These are phyloP conservation scores for Hermaeophaga mercurialis DNA, from an alignment of 2,888 invertebrate genomes.

Conservation along the genomic window DNA sequence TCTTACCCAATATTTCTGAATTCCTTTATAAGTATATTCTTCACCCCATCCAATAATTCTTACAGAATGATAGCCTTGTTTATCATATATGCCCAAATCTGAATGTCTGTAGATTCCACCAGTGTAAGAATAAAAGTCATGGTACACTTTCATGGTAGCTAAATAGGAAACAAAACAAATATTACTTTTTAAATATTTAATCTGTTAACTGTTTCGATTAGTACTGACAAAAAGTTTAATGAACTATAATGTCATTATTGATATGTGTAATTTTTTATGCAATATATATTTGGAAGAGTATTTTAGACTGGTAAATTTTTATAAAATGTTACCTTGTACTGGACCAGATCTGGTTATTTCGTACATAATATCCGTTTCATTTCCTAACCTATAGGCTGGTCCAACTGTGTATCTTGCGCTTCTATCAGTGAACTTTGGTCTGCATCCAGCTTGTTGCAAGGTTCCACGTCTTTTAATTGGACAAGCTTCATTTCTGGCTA, in stretches of 20 bases:
- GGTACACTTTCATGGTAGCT: constrained; percentile 89
- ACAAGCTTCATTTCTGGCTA: constrained; percentile 67
- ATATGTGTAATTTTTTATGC: too few relatives aligned
- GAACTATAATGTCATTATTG: too few relatives aligned
- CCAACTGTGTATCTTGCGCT: constrained; percentile 72
- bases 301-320: too few relatives aligned
- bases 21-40: constrained; percentile 63
- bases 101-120: constrained; percentile 80
- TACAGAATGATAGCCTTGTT: constrained; percentile 85
- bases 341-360: constrained; percentile 91
- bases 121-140: constrained; percentile 91
- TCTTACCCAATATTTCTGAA: constrained; percentile 85
- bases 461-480: constrained; percentile 60
- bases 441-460: constrained; percentile 64
- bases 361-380: constrained; percentile 86
- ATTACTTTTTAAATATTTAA: too few relatives aligned
- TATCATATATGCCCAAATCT: constrained; percentile 60
- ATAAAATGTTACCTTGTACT: constrained; percentile 73
- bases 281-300: too few relatives aligned
- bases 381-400: constrained; percentile 76
- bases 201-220: too few relatives aligned
- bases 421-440: constrained; percentile 59
- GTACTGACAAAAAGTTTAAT: too few relatives aligned
- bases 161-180: too few relatives aligned
- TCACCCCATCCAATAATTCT: constrained; percentile 93